A percentile compares a stretch with the other conserved stretches of the same genome.
phyloP scores from a whole-genome alignment of 2,888 invertebrate species.

The Hirtodrosophila confusa region DNA sequence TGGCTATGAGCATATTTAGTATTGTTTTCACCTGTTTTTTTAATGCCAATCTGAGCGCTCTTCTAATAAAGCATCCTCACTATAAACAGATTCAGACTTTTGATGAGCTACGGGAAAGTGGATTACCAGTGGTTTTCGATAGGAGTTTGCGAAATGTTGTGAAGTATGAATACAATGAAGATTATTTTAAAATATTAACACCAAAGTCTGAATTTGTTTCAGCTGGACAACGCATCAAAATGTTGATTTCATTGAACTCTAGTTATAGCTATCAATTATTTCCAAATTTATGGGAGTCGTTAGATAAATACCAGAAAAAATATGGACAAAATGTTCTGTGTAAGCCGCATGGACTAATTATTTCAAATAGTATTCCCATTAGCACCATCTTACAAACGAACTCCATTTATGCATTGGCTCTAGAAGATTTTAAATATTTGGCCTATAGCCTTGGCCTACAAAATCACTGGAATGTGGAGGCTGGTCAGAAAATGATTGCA shows the following conservation, averaged over 20 bases:
- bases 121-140: conserved; percentile 7
- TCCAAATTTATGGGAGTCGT: neutral
- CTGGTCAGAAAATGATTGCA: neutral
- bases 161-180: neutral
- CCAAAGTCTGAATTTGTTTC: no score
- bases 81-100: conserved; percentile 9
- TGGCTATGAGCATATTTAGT: conserved; percentile 38
- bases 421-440: neutral
- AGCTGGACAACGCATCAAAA: no score
- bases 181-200: neutral
- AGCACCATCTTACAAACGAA: conserved; percentile 1
- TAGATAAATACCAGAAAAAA: neutral
- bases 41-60: conserved; percentile 45
- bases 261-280: conserved; percentile 3
- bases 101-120: conserved; percentile 25
- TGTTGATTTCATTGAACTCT: neutral
- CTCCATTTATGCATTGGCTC: neutral
- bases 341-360: neutral
- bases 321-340: neutral
- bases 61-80: conserved; percentile 31
- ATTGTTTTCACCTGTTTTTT: conserved; percentile 39
- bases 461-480: neutral
- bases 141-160: neutral
- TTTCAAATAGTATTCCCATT: neutral
- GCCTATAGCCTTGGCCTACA: neutral